These are phyloP conservation scores for Mus spicilegus DNA, from an alignment of 2,113 vertebrate species.

Conservation along the genomic window DNA sequence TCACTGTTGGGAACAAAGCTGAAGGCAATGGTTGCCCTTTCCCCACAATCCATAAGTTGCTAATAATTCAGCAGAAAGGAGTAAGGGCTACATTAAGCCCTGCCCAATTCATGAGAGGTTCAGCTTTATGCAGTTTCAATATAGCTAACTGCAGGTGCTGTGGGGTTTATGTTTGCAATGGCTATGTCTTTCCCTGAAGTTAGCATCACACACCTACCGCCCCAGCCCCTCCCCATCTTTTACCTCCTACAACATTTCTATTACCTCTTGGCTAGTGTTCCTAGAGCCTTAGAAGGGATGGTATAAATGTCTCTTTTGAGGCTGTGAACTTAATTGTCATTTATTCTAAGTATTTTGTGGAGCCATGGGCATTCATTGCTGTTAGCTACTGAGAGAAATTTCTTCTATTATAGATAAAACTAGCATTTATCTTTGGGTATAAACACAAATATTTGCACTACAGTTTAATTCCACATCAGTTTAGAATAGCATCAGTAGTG, in stretches of 20 bases:
- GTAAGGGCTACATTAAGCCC: background rate
- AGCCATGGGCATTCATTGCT: background rate
- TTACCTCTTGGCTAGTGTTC: background rate
- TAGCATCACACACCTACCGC: too few relatives aligned
- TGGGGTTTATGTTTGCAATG: background rate
- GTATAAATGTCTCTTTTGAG: background rate
- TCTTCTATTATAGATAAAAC: background rate
- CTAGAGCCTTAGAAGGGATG: background rate
- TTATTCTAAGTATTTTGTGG: background rate
- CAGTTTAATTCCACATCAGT: background rate
- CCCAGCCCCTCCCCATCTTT: background rate
- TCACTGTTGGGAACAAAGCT: background rate
- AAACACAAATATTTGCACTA: background rate
- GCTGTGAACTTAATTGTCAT: background rate
- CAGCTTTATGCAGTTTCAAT: background rate
- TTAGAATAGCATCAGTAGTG: background rate
- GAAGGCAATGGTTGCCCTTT: background rate
- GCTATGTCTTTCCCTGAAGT: too few relatives aligned
- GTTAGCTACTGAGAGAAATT: background rate
- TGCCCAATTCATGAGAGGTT: background rate
- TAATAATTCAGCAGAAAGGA: background rate
- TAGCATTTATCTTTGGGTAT: background rate
- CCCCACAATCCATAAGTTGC: background rate
- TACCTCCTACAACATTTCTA: background rate
- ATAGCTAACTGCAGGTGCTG: background rate